phyloP scores from a whole-genome alignment of 2,113 vertebrate species.

The Laticauda colubrina region DNA sequence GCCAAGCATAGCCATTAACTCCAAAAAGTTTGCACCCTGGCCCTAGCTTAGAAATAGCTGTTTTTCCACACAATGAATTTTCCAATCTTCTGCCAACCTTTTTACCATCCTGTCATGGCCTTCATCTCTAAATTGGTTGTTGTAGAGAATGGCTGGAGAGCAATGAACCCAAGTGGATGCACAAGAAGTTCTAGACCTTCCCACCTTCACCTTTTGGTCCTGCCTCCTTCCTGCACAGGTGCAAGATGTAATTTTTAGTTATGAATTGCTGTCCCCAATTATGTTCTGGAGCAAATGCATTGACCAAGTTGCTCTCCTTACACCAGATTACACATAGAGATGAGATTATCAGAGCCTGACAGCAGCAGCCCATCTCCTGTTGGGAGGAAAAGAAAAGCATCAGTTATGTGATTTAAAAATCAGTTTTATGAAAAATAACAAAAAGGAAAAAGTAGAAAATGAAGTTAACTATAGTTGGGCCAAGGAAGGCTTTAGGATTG shows the following conservation, averaged over 20 bases:
- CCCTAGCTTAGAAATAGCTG: rapidly evolving
- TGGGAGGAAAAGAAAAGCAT: background rate
- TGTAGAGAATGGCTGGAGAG: background rate
- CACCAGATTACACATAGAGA: background rate
- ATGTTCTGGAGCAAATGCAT: background rate
- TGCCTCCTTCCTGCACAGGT: background rate
- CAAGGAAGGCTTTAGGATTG: too few species aligned
- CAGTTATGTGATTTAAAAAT: too few species aligned
- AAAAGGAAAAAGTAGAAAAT: too few species aligned
- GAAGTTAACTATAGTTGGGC: too few species aligned
- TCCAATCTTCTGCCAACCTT: background rate
- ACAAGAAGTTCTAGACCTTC: background rate
- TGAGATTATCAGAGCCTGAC: background rate
- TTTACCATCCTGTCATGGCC: background rate
- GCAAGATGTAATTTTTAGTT: background rate
- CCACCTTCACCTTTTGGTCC: background rate
- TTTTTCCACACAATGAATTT: background rate
- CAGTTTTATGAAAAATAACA: too few species aligned
- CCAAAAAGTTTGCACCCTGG: too few species aligned
- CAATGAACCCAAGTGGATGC: background rate
- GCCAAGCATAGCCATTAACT: background rate
- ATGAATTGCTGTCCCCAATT: background rate
- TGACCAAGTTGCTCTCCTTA: background rate
- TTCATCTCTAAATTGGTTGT: constrained; percentile 21
- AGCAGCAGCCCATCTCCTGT: background rate